A percentile compares a stretch with the other conserved stretches of the same genome.
phyloP scores from a whole-genome alignment of 2,113 vertebrate genomes.

The Sturnus vulgaris region DNA sequence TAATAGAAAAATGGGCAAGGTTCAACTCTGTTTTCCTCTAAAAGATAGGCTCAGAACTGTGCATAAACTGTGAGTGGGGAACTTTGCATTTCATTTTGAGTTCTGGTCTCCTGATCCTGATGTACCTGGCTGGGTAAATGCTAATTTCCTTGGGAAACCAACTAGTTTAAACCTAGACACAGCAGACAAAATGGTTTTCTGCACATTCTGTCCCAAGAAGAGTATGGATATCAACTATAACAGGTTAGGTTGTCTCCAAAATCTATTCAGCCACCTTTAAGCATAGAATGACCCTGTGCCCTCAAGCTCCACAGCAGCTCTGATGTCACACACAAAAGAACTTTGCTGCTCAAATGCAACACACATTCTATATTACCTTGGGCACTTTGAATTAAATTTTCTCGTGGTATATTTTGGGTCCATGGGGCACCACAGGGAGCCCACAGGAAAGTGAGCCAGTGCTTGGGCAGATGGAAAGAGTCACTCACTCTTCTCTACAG shows the following conservation, averaged over 20 bases:
- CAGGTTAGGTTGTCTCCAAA: background rate
- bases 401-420: background rate
- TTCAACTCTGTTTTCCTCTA: background rate
- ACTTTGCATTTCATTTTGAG: background rate
- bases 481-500: background rate
- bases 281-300: accelerated
- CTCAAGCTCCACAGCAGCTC: background rate
- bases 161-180: background rate
- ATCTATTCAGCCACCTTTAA: background rate
- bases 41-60: background rate
- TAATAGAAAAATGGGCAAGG: background rate
- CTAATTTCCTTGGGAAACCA: background rate
- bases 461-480: background rate
- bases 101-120: background rate
- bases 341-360: background rate
- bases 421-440: background rate
- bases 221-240: too few species aligned
- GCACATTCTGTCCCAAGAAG: background rate
- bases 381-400: background rate
- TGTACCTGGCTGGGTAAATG: accelerated
- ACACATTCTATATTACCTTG: background rate
- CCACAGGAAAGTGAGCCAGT: background rate
- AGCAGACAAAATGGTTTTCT: background rate
- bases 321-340: background rate
- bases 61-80: background rate